phyloP scores from a whole-genome alignment of 2,113 vertebrate species.

The Hystrix brachyura region DNA sequence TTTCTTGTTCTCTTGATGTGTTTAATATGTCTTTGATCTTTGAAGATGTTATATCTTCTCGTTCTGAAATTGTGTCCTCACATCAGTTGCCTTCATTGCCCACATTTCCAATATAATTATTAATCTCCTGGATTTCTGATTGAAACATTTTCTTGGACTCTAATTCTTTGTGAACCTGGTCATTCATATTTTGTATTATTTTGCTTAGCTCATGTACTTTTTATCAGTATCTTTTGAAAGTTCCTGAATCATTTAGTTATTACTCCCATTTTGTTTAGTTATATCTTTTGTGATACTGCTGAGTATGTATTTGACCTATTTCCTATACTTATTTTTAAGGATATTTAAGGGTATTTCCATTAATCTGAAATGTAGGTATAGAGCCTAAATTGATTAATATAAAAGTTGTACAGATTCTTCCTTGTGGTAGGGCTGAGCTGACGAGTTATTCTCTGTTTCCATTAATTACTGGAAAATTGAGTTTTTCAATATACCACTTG shows the following conservation, averaged over 20 bases:
- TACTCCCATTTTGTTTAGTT: neutral
- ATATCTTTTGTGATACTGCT: neutral
- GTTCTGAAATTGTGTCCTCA: neutral
- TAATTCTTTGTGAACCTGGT: neutral
- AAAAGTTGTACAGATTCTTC: conserved; percentile 16
- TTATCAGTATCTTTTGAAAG: neutral
- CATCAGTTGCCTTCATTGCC: neutral
- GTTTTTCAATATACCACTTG: neutral
- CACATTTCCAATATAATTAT: neutral
- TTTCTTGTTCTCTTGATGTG: neutral
- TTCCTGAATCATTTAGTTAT: neutral
- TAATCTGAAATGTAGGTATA: neutral
- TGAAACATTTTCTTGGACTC: neutral
- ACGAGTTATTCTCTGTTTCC: neutral
- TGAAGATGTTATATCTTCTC: neutral
- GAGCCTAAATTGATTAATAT: neutral
- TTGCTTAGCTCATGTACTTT: neutral
- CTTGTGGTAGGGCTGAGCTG: neutral
- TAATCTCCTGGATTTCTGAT: neutral
- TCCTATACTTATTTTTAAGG: neutral
- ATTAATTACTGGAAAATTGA: conserved; percentile 5
- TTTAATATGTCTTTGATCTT: neutral
- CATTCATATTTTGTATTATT: neutral
- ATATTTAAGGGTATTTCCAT: conserved; percentile 21
- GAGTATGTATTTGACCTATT: neutral